Evolutionary conservation across 2,797 vertebrate genomes (phyloP).

Genomic region (Bovichtus diacanthus): DNA sequence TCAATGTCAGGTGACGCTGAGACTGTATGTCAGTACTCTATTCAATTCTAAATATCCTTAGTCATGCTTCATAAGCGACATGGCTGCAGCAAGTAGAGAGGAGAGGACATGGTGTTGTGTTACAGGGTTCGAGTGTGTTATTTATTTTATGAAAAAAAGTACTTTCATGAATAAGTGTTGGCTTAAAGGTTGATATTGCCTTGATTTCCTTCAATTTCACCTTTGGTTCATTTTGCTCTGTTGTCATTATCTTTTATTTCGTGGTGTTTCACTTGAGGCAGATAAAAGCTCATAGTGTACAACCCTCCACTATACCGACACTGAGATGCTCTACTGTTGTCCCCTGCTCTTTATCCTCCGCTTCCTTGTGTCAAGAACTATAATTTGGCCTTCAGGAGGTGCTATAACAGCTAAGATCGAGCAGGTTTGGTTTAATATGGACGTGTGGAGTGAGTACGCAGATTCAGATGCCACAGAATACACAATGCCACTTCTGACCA

Average conservation of each 20-base stretch:
- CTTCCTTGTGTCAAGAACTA: not conserved
- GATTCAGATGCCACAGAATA: conserved; percentile 2
- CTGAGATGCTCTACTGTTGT: not conserved
- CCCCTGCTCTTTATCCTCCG: not conserved
- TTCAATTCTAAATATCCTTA: not conserved
- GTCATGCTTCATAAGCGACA: not conserved
- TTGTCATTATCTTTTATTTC: not conserved
- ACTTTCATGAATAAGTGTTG: not conserved
- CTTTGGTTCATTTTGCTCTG: not conserved
- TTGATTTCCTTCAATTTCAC: not conserved
- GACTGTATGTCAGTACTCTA: not conserved
- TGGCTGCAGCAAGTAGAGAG: not conserved
- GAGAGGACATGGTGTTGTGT: not conserved
- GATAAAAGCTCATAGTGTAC: not conserved
- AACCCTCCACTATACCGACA: not conserved
- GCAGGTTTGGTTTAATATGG: not conserved
- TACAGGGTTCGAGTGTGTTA: no score
- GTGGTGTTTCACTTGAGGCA: not conserved
- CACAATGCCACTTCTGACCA: not conserved
- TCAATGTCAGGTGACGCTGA: not conserved
- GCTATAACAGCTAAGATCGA: not conserved
- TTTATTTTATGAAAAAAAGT: not conserved
- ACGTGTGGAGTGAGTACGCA: not conserved
- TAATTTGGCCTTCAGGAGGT: conserved; percentile 18
- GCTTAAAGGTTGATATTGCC: not conserved